A percentile compares a stretch with the other conserved stretches of the same genome.
Evolutionary conservation across 2,888 invertebrate genomes (phyloP).

Genomic region (Pyrgus malvae): DNA sequence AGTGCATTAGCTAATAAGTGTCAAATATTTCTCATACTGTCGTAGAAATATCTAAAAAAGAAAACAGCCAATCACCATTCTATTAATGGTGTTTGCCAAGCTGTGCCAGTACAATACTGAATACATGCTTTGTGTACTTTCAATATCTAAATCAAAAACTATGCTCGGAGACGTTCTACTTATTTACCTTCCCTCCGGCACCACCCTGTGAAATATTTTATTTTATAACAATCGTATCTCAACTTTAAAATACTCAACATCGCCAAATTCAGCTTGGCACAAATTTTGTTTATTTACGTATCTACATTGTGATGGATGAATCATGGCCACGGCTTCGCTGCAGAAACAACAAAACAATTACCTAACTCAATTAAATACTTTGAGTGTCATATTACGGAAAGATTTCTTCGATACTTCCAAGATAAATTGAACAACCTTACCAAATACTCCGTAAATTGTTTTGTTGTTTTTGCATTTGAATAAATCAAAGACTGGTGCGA

Average conservation of each 20-base stretch:
- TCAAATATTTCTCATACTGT: conserved; percentile 13
- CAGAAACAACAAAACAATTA: conserved; percentile 20
- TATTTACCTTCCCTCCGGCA: conserved; percentile 76
- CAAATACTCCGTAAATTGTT: conserved; percentile 11
- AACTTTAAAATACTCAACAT: conserved; percentile 25
- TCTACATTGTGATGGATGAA: conserved; percentile 6
- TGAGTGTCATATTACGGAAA: not conserved
- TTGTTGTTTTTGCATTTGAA: conserved; percentile 20
- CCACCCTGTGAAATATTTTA: conserved; percentile 70
- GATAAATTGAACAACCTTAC: not conserved
- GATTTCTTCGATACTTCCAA: conserved; percentile 4
- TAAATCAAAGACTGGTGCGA: not conserved
- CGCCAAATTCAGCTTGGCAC: conserved; percentile 11
- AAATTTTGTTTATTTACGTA: conserved; percentile 14
- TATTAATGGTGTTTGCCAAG: conserved; percentile 46
- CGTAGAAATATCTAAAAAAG: conserved; percentile 25
- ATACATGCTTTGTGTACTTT: conserved; percentile 60
- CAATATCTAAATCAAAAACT: conserved; percentile 52
- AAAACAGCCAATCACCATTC: conserved; percentile 40
- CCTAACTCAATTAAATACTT: conserved; percentile 15
- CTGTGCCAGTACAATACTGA: conserved; percentile 49
- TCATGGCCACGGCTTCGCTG: not conserved
- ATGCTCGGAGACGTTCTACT: conserved; percentile 40
- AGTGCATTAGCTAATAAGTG: conserved; percentile 22
- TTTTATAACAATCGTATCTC: conserved; percentile 48